Conservation (phyloP, 2,888 invertebrate genomes). For the Hybos culiciformis region DNA sequence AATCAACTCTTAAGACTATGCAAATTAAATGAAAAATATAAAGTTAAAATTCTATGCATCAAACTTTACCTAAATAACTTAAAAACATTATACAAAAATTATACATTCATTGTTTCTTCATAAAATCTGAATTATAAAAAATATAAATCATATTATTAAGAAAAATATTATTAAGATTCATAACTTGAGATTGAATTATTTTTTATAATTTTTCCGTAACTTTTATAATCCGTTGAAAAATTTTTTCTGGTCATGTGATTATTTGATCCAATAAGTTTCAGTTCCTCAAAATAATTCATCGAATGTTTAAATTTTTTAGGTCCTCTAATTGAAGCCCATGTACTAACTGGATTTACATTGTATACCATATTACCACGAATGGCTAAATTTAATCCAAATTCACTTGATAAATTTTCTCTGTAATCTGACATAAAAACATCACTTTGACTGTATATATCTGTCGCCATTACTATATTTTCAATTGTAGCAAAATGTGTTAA, state of each 20-base stretch:
- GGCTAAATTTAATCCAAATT: conserved; percentile 47
- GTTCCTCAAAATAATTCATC: background rate
- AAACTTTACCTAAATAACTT: too few relatives aligned
- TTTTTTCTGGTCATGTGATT: background rate
- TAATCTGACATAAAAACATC: conserved; percentile 55
- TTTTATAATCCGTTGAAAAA: background rate
- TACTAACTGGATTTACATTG: conserved; percentile 51
- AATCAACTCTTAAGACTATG: too few relatives aligned
- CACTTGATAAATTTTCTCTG: conserved; percentile 32
- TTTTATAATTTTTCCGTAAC: background rate
- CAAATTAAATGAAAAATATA: too few relatives aligned
- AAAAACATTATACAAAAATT: too few relatives aligned
- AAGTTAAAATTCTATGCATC: too few relatives aligned
- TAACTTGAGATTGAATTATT: too few relatives aligned
- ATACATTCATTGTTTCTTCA: too few relatives aligned
- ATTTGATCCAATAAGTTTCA: background rate
- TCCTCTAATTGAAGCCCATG: conserved; percentile 61
- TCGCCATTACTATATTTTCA: conserved; percentile 45
- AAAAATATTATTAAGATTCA: too few relatives aligned
- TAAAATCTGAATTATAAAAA: too few relatives aligned
- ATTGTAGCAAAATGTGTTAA: conserved; percentile 54
- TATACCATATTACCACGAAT: conserved; percentile 58
- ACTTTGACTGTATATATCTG: conserved; percentile 54
- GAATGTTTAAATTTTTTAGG: conserved; percentile 15
- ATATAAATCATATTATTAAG: too few relatives aligned